phyloP scores from a whole-genome alignment of 2,113 vertebrate species.

The Natator depressus region DNA sequence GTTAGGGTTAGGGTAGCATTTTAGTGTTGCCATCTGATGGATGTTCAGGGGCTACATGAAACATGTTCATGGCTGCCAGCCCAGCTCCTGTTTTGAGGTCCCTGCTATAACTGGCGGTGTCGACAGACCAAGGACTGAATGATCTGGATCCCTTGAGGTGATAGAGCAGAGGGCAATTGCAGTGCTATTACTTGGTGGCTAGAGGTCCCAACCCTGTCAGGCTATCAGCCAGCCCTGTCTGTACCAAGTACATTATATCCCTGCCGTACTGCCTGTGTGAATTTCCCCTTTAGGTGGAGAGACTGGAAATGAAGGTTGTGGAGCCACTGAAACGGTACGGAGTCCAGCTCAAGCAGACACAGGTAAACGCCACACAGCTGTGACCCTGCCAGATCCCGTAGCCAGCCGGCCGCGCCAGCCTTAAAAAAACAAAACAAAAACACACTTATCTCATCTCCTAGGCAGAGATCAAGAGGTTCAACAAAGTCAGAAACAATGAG shows the following conservation, averaged over 20 bases:
- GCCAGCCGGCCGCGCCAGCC: rapidly evolving
- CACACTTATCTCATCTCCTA: conserved; percentile 11
- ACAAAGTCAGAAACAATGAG: conserved; percentile 77
- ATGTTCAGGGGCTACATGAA: not conserved
- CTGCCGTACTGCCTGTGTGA: not conserved
- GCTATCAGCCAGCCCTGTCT: not conserved
- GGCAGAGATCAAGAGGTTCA: conserved; percentile 86
- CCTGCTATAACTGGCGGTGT: not conserved
- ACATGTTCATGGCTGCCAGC: not conserved
- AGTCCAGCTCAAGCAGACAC: conserved; percentile 76
- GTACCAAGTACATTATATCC: not conserved
- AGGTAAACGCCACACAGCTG: conserved; percentile 61
- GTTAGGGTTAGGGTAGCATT: not conserved
- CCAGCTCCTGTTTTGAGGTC: not conserved
- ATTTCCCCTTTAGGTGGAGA: conserved; percentile 72
- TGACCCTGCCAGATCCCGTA: not conserved
- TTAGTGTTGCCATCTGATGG: not conserved
- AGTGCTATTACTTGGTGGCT: not conserved
- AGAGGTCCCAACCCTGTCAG: not conserved
- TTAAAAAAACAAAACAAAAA: too few relatives aligned
- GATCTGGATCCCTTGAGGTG: not conserved
- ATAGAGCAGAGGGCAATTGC: not conserved
- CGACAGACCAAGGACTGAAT: not conserved
- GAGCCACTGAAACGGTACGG: conserved; percentile 77
- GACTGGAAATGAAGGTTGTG: conserved; percentile 80